Percentiles rank a stretch among this genome's conserved stretches.
Conservation (phyloP, 2,113 vertebrate genomes). For the Baryphthengus martii region DNA sequence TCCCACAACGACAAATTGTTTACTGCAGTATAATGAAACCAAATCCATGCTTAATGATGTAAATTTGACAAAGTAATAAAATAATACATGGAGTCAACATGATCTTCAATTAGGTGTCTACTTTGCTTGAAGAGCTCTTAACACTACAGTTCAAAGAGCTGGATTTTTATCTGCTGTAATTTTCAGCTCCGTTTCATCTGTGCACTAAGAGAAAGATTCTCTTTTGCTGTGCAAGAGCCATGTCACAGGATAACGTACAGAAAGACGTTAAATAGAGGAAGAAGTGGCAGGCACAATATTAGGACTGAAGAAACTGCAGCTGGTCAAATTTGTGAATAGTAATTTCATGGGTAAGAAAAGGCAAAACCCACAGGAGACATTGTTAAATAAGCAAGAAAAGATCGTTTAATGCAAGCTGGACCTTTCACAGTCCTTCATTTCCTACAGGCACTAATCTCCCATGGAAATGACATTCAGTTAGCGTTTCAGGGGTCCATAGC, state of each 20-base stretch:
- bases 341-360: background rate
- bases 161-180: slow-evolving; percentile 17
- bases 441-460: background rate
- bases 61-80: background rate
- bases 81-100: background rate
- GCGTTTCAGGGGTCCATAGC: background rate
- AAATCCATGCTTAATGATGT: background rate
- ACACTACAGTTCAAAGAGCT: background rate
- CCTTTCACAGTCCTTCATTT: background rate
- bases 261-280: background rate
- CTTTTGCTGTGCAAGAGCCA: background rate
- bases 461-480: rapidly evolving
- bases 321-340: background rate
- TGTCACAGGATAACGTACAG: background rate
- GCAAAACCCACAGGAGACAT: background rate
- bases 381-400: too few species aligned
- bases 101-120: slow-evolving; percentile 4
- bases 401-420: too few species aligned
- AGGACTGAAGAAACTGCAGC: background rate
- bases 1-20: background rate
- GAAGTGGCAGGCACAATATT: background rate
- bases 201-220: background rate
- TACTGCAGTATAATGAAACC: background rate
- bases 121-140: background rate
- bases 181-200: slow-evolving; percentile 39